phyloP scores from a whole-genome alignment of 2,888 invertebrate genomes.

The Cantharis flavilabris region DNA sequence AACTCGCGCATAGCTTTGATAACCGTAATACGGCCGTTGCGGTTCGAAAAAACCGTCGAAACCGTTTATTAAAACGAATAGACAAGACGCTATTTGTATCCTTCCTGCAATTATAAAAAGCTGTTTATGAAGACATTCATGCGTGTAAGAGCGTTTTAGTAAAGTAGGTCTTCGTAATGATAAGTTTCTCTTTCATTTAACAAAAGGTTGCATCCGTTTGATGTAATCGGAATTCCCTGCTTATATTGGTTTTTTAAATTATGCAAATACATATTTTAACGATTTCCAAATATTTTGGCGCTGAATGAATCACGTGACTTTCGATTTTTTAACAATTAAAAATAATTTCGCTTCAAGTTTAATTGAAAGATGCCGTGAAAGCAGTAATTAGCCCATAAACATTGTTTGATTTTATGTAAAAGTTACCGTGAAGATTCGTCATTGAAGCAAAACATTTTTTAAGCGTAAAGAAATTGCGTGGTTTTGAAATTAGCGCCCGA shows the following conservation, averaged over 20 bases:
- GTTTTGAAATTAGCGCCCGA: neutral
- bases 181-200: slow-evolving; percentile 37
- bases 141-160: neutral
- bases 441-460: neutral
- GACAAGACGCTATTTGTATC: neutral
- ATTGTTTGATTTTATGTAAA: neutral
- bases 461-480: neutral
- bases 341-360: neutral
- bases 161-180: slow-evolving; percentile 9
- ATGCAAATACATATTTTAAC: neutral
- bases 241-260: slow-evolving; percentile 12
- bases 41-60: neutral
- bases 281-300: neutral
- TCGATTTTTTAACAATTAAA: neutral
- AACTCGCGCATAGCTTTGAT: neutral
- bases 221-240: slow-evolving; percentile 38
- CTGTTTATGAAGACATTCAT: neutral
- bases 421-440: neutral
- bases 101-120: slow-evolving; percentile 1
- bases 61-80: neutral
- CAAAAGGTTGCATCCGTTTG: slow-evolving; percentile 37
- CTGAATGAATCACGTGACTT: neutral
- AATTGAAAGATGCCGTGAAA: neutral
- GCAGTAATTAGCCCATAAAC: neutral
- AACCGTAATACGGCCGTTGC: neutral